Evolutionary conservation across 2,888 invertebrate genomes (phyloP).

Genomic region (Scaptomyza caliginosa): DNA sequence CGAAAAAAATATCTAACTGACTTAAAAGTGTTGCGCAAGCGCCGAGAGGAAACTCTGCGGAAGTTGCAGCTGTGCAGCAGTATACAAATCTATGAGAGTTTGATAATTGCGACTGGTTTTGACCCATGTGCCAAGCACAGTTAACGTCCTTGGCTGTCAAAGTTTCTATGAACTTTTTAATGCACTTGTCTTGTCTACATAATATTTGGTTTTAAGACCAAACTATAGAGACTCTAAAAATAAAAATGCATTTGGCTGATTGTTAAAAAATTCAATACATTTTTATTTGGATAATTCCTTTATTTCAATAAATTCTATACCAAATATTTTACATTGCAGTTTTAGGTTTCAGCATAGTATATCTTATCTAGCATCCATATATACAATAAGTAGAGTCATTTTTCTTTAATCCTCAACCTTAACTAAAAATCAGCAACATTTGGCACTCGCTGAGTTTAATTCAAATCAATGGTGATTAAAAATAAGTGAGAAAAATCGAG

Average conservation of each 20-base stretch:
- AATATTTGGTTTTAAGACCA: slow-evolving; percentile 1
- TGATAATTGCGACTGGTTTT: slow-evolving; percentile 52
- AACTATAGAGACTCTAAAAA: neutral
- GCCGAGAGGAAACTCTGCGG: slow-evolving; percentile 39
- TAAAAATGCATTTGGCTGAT: neutral
- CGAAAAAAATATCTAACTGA: neutral
- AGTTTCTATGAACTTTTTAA: slow-evolving; percentile 37
- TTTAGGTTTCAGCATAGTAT: too few species aligned
- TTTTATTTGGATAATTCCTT: too few species aligned
- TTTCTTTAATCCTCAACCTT: too few species aligned
- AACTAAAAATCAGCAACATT: too few species aligned
- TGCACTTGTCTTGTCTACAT: slow-evolving; percentile 31
- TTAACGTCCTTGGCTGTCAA: slow-evolving; percentile 61
- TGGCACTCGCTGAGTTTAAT: neutral
- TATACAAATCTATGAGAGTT: slow-evolving; percentile 3
- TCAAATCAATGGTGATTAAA: slow-evolving; percentile 3
- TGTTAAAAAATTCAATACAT: too few species aligned
- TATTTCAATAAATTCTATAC: too few species aligned
- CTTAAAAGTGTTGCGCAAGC: slow-evolving; percentile 54
- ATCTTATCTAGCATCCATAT: too few species aligned
- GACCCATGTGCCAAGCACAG: slow-evolving; percentile 23
- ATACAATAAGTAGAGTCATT: too few species aligned
- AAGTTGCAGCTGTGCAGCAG: slow-evolving; percentile 54
- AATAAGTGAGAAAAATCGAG: slow-evolving; percentile 32
- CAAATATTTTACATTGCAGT: too few species aligned